These are phyloP conservation scores for Itoplectis maculator DNA, from an alignment of 2,888 invertebrate species.

Conservation along the genomic window DNA sequence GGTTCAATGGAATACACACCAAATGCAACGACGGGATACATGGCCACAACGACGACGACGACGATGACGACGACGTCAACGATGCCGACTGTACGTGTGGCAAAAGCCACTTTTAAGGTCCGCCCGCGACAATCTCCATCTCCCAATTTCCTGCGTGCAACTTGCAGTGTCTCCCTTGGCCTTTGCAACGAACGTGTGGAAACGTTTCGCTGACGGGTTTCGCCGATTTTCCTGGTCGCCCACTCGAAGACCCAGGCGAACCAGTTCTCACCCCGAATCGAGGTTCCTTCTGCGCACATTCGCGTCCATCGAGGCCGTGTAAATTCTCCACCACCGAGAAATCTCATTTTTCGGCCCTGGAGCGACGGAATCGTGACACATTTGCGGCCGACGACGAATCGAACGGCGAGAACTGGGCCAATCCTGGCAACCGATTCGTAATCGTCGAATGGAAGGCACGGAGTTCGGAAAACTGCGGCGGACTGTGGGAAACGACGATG, in stretches of 20 bases:
- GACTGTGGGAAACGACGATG: neutral
- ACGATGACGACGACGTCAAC: too few relatives aligned
- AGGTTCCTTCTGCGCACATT: neutral
- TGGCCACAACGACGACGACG: neutral
- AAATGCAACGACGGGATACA: neutral
- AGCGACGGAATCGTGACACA: neutral
- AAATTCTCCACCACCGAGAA: constrained; percentile 11
- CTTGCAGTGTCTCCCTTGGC: constrained; percentile 37
- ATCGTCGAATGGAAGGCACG: constrained; percentile 14
- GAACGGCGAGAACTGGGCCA: constrained; percentile 17
- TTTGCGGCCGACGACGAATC: constrained; percentile 11
- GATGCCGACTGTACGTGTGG: neutral
- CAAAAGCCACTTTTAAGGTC: constrained; percentile 3
- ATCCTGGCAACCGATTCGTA: constrained; percentile 21
- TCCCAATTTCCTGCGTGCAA: constrained; percentile 60
- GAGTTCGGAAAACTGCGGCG: constrained; percentile 36
- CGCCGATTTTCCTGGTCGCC: constrained; percentile 61
- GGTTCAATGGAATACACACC: neutral
- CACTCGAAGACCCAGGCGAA: constrained; percentile 51
- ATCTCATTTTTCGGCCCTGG: constrained; percentile 41
- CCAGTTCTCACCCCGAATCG: constrained; percentile 33
- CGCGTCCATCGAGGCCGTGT: neutral
- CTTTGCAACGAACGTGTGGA: constrained; percentile 44
- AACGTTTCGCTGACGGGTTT: constrained; percentile 43
- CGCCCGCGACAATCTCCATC: constrained; percentile 53